These are phyloP conservation scores for Arvicanthis niloticus DNA, from an alignment of 2,113 vertebrate genomes.

Conservation along the genomic window DNA sequence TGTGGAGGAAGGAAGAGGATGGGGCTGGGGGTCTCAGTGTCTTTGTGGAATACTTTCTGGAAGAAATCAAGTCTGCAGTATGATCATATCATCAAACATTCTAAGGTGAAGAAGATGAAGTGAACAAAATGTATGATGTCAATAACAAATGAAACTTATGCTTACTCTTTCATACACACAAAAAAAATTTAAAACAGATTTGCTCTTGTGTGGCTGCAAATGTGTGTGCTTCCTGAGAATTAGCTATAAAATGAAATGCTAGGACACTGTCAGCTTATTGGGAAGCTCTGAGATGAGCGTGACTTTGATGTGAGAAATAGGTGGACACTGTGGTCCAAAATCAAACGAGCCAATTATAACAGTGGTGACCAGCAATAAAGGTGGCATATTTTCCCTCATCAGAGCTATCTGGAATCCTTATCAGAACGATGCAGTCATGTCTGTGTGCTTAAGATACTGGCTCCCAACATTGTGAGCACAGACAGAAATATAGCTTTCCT, in stretches of 20 bases:
- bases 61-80: not conserved
- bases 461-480: not conserved
- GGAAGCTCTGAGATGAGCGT: not conserved
- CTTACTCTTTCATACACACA: not conserved
- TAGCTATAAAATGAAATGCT: not conserved
- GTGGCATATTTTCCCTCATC: not conserved
- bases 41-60: not conserved
- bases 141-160: not conserved
- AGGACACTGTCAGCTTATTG: not conserved
- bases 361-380: not conserved
- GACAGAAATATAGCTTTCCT: not conserved
- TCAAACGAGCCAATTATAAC: not conserved
- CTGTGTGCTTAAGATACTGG: not conserved
- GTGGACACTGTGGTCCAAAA: not conserved
- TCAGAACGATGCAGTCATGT: not conserved
- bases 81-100: not conserved
- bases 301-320: not conserved
- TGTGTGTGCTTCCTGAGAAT: not conserved
- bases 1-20: not conserved
- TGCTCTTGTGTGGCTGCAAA: not conserved
- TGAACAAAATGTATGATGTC: not conserved
- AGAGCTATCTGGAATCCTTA: not conserved
- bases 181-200: not conserved
- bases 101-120: not conserved
- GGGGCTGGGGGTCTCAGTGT: not conserved